These are phyloP conservation scores for Ladona fulva DNA, from an alignment of 1,140 invertebrate genomes.

Conservation along the genomic window DNA sequence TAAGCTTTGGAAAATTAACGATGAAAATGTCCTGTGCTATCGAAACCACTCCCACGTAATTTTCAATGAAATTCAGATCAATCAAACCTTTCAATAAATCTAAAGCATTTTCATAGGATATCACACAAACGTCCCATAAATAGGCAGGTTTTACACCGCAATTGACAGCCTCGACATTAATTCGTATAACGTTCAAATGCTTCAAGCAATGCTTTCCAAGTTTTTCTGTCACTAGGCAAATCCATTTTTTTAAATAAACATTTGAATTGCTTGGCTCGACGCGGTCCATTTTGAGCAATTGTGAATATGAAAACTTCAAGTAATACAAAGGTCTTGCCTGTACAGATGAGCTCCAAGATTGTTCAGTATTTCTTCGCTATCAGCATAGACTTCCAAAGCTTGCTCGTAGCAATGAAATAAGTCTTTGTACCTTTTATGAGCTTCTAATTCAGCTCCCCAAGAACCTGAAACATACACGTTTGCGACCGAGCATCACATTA, in stretches of 20 bases:
- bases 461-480: slow-evolving; percentile 16
- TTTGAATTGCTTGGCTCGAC: not conserved
- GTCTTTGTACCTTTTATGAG: slow-evolving; percentile 26
- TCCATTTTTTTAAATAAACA: not conserved
- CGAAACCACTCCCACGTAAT: slow-evolving; percentile 14
- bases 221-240: slow-evolving; percentile 16
- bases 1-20: slow-evolving; percentile 4
- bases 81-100: slow-evolving; percentile 19
- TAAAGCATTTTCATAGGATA: not conserved
- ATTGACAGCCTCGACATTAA: slow-evolving; percentile 14
- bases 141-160: slow-evolving; percentile 25
- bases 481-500: not conserved
- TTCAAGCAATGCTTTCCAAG: slow-evolving; percentile 14
- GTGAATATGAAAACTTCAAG: not conserved
- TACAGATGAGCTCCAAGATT: slow-evolving; percentile 37
- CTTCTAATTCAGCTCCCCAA: slow-evolving; percentile 22
- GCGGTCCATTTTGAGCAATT: not conserved
- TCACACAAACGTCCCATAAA: slow-evolving; percentile 25
- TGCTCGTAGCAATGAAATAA: slow-evolving; percentile 37
- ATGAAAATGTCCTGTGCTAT: slow-evolving; percentile 22
- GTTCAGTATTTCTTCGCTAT: slow-evolving; percentile 34
- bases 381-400: slow-evolving; percentile 34
- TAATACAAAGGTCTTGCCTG: slow-evolving; percentile 30
- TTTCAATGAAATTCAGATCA: slow-evolving; percentile 12
- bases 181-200: not conserved